Evolutionary conservation across 2,888 invertebrate genomes (phyloP), one percentile per base, ranked within the genome.

Genomic region (Idaea dimidiata): DNA sequence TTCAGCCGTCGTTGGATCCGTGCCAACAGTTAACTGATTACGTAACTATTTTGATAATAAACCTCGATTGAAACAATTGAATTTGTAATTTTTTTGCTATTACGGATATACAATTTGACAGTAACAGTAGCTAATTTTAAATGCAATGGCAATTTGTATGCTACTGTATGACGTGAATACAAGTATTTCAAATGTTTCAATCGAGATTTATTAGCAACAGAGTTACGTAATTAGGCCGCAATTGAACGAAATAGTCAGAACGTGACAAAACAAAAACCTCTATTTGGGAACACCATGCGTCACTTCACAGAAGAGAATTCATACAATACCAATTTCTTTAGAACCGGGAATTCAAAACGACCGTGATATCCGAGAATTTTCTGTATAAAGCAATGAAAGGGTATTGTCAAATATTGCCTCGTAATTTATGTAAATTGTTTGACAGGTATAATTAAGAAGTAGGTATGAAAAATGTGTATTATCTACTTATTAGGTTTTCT

Each of bases 21-120:
- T 43, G 43, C 43, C 43, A 43, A 43, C 43, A 43, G 43, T 43
- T n/a, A n/a, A n/a, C n/a, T n/a, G n/a, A n/a, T n/a, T n/a, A n/a
- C n/a, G n/a, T n/a, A n/a, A n/a, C n/a, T n/a, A n/a, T n/a, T n/a
- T n/a, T n/a, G n/a, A n/a, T n/a, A n/a, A n/a, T n/a, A n/a, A n/a
- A n/a, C n/a, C n/a, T n/a, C n/a, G n/a, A n/a, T n/a, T n/a, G n/a
- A n/a, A n/a, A n/a, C n/a, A n/a, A n/a, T n/a, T n/a, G n/a, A n/a
- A n/a, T n/a, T n/a, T n/a, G n/a, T n/a, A n/a, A n/a, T n/a, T n/a
- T n/a, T n/a, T n/a, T n/a, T n/a, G n/a, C n/a, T n/a, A n/a, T n/a
- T n/a, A n/a, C n/a, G n/a, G n/a, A n/a, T n/a, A n/a, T n/a, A n/a
- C n/a, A n/a, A n/a, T n/a, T n/a, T n/a, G n/a, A n/a, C n/a, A n/a